Base-by-base conservation (phyloP, 2,797 vertebrate species). In the Zenarchopterus dispar region DNA sequence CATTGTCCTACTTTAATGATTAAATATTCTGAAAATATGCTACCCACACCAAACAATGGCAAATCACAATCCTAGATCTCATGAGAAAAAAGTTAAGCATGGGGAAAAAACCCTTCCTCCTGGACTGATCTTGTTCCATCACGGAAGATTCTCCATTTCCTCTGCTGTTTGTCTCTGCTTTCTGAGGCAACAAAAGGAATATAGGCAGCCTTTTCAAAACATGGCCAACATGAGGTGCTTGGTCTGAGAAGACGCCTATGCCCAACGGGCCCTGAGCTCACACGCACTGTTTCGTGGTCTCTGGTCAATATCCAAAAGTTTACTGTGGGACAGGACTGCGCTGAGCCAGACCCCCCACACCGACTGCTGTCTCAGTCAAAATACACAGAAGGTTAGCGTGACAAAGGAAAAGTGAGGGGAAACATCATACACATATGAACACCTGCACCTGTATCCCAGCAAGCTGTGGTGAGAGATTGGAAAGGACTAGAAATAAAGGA, bases 121-220 rank as follows among this genome's bases (percentile, higher is more conserved):
- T 84, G 75, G 86, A 75, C 80, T 42, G 69, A 71, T 81, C 79
- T 70, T 76, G 63, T 80, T 84, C 75, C 79, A 73, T 80, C 77
- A 78, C 47, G 24, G 62, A 81, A 78, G 70, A 86, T 81, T 81
- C 85, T 77, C 78, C 48, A 61, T 75, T 84, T 84, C 76, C 78
- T 66, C 58, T 46, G 21, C 66, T 59, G 75, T 87, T 85, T 88
- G 76, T 86, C 77, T 69, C 75, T 61, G 64, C 75, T 73, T 78
- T 84, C 79, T 73, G 60, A 18, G 1, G 53, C 56, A 89, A 90
- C 86, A 90, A 90, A 88, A 53, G 81, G 47, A 67, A 84, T 76
- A 85, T 61, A 81, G 83, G 74, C 81, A 83, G 72, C 61, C 80
- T 87, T 85, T 84, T 77, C 73, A 88, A 92, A 90, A 88, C 81